Evolutionary conservation across 1,140 invertebrate genomes (phyloP), one percentile per base, ranked within the genome.

Genomic region (Danaus melanippus): DNA sequence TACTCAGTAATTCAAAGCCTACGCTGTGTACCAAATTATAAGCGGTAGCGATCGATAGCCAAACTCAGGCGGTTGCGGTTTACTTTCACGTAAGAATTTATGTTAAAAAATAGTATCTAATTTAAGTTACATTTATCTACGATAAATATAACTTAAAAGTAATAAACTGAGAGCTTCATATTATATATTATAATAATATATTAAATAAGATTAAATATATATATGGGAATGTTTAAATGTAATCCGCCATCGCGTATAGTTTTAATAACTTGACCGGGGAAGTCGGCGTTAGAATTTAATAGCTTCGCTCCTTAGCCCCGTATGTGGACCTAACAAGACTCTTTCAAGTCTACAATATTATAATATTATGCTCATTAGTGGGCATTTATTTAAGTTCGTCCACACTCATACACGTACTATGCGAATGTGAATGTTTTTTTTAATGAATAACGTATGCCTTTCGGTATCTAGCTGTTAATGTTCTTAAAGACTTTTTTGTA

Each of bases 301-400:
- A 84, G 74, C 78, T 71, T 63, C 66, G 64, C 77, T 78, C 71
- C 76, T 84, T 79, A 73, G 76, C 69, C 68, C 74, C 66, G 66
- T 71, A 68, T 74, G 66, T 71, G 72, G 70, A 74, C 73, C 68
- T 81, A 84, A 83, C 79, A 85, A 85, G 76, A 71, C 70, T 74
- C 75, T 79, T 76, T 79, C 78, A 64, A 78, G 66, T 58, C 63
- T 52, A 80, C 76, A 80, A 80, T 80, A 83, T 82, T 81, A 77
- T 79, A 81, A 84, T 83, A 85, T 84, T 85, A 79, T 74, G 80
- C 79, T 85, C 79, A 84, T 85, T 84, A 85, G 79, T 82, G 79
- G 78, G 63, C 67, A 71, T 78, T 74, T 74, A 78, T 69, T 71
- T 75, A 67, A 70, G 67, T 71, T 68, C 70, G 69, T 71, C 66